phyloP scores from a whole-genome alignment of 2,113 vertebrate genomes.

The Podarcis muralis region DNA sequence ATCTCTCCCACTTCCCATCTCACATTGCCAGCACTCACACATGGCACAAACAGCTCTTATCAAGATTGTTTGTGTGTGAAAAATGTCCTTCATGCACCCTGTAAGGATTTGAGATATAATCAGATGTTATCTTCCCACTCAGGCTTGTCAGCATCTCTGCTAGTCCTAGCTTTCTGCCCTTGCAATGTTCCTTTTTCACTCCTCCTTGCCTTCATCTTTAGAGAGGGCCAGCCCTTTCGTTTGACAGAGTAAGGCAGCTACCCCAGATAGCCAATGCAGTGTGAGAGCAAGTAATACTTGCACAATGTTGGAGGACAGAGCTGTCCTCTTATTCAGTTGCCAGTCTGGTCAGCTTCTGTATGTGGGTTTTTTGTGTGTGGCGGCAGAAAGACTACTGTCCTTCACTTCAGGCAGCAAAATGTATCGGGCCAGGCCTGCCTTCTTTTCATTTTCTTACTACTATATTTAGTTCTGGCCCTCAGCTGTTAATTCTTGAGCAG shows the following conservation, averaged over 20 bases:
- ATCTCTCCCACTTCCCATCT: not conserved
- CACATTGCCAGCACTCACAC: not conserved
- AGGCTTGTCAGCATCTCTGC: not conserved
- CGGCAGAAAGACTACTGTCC: no score
- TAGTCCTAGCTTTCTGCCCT: conserved; percentile 12
- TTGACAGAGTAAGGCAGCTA: not conserved
- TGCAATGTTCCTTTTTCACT: not conserved
- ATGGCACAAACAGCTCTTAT: not conserved
- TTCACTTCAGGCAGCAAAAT: no score
- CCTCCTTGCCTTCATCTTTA: not conserved
- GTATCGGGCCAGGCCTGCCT: not conserved
- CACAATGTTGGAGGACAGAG: not conserved
- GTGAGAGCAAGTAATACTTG: not conserved
- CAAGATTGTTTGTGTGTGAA: not conserved
- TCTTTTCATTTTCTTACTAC: conserved; percentile 1
- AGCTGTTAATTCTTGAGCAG: not conserved
- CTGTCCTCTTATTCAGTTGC: not conserved
- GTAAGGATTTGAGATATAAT: conserved; percentile 14
- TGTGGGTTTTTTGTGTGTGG: no score
- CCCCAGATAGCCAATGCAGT: not conserved
- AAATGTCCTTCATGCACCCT: not conserved
- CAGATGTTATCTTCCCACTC: conserved; percentile 9
- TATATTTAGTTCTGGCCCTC: not conserved
- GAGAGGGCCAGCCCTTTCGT: not conserved
- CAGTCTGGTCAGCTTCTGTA: no score